These are phyloP conservation scores for Microcebus murinus DNA, from an alignment of 2,113 vertebrate species.

Conservation along the genomic window DNA sequence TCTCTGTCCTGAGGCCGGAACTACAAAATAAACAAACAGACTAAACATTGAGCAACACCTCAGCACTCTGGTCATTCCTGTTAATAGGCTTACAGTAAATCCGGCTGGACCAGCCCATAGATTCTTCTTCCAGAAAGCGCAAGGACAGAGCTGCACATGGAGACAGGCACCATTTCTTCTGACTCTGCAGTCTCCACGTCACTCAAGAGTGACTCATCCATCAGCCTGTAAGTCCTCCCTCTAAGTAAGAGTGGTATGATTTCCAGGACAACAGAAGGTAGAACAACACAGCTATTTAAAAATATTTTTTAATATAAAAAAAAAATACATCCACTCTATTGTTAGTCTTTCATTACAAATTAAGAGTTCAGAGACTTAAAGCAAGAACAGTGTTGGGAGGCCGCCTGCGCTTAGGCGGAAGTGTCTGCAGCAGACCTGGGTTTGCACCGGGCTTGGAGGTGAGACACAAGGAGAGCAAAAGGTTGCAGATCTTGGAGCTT, in stretches of 20 bases:
- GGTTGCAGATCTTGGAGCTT: background rate
- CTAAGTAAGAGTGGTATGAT: background rate
- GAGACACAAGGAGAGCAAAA: background rate
- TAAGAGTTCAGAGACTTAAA: background rate
- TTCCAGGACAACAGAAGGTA: background rate
- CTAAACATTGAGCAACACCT: background rate
- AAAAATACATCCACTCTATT: background rate
- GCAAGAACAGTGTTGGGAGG: background rate
- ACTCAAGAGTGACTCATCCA: background rate
- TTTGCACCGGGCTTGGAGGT: background rate
- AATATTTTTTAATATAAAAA: background rate
- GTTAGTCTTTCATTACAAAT: background rate
- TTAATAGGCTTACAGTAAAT: background rate
- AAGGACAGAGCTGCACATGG: background rate
- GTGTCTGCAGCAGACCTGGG: background rate
- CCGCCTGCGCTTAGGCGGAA: background rate
- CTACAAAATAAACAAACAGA: conserved; percentile 10
- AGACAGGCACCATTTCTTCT: background rate
- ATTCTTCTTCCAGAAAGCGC: background rate
- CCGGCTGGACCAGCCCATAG: background rate
- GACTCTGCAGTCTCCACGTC: background rate
- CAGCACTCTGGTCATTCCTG: background rate
- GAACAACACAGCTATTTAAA: background rate
- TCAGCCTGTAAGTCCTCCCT: background rate
- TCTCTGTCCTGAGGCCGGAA: background rate